Base-by-base conservation (phyloP, 2,113 vertebrate species). In the Maccullochella peelii region DNA sequence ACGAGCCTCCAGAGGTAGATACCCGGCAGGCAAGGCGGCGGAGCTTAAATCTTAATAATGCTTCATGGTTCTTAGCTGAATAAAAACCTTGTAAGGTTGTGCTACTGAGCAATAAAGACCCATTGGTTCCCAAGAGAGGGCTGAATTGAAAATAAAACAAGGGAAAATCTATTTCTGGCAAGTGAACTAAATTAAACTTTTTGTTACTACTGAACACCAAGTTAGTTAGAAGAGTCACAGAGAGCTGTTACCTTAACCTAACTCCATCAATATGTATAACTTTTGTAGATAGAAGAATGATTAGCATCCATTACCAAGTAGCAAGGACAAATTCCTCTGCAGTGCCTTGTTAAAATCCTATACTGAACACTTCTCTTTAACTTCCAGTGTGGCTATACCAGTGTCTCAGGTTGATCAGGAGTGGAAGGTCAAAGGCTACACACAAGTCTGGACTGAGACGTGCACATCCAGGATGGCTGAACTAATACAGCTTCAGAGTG, bases 41-140 rank as follows among this genome's bases (percentile, higher is more conserved):
- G 8, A 78, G 55, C n/a, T 77, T 50, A 57, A 76, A 84, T 80
- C 42, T 74, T 73, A 42, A 89, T 77, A 82, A 77, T 73, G 55
- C 68, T 67, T 71, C 70, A 63, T 75, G 87, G 80, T 86, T 79
- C 42, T 58, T 47, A 54, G 69, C 44, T 73, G 59, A 89, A 77
- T 84, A 47, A 84, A 82, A 79, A 72, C 21, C 61, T 52, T 82
- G 25, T 58, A 47, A 20, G 6, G n/a, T 18, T 38, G 6, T 50
- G 36, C 49, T n/a, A 14, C 38, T 58, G 21, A 62, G 74, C 66
- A 49, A 55, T 65, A 83, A 70, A 38, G 33, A 72, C 18, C 8
- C 1, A 25, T 0, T 71, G 50, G 57, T 77, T 80, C 47, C 40
- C 36, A 36, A 69, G 52, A 58, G 55, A 63, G 18, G 18, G 16